These are phyloP conservation scores for Lepisosteus oculatus DNA, from an alignment of 2,113 vertebrate genomes.

Conservation along the genomic window DNA sequence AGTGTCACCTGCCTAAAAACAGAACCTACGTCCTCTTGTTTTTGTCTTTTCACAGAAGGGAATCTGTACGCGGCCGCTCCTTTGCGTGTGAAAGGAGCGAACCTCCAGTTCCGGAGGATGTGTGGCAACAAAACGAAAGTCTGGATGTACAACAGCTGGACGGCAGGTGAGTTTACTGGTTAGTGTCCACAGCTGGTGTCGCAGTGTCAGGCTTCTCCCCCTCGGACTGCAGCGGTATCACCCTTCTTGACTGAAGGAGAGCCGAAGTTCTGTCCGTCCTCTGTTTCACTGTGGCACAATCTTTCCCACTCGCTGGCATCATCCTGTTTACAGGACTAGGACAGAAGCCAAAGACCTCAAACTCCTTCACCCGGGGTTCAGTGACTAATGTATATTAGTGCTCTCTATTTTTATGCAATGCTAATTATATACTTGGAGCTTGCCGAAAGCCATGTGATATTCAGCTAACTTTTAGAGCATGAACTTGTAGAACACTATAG, in stretches of 20 bases:
- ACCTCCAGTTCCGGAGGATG: conserved; percentile 60
- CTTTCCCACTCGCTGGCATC: neutral
- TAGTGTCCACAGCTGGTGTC: neutral
- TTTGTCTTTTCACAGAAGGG: conserved; percentile 45
- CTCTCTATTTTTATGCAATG: too few species aligned
- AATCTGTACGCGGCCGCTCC: conserved; percentile 64
- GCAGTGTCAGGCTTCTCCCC: neutral
- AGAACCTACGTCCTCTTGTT: too few species aligned
- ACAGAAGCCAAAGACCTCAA: too few species aligned
- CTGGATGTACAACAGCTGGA: conserved; percentile 65
- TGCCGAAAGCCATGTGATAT: too few species aligned
- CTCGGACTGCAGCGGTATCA: neutral
- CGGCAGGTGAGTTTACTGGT: conserved; percentile 48
- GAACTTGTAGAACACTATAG: too few species aligned
- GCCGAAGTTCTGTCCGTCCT: neutral
- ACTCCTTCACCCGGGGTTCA: too few species aligned
- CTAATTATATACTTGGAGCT: too few species aligned
- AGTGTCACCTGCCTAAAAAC: too few species aligned
- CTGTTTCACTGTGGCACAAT: neutral
- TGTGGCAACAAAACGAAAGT: conserved; percentile 44
- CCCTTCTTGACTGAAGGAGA: neutral
- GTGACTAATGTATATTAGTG: too few species aligned
- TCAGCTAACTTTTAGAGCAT: too few species aligned
- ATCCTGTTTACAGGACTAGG: too few species aligned
- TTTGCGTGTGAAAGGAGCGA: conserved; percentile 46